These are phyloP conservation scores for Brachyhypopomus occidentalis DNA, from an alignment of 2,113 vertebrate genomes.

Conservation along the genomic window DNA sequence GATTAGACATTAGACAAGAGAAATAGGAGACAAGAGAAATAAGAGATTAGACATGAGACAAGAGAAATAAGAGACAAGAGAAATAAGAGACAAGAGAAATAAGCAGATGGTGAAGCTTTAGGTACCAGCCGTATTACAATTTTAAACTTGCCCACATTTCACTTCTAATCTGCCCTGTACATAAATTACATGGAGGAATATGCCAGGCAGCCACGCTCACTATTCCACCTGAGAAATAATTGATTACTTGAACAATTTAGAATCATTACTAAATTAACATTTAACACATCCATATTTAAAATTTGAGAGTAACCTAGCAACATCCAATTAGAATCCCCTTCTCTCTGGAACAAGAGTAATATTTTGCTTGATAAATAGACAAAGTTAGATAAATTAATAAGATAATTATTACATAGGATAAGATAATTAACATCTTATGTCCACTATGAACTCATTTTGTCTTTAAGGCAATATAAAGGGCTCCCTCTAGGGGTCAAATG, in stretches of 20 bases:
- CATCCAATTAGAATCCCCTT: slow-evolving; percentile 29
- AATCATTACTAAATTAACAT: slow-evolving; percentile 28
- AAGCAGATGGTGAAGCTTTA: slow-evolving; percentile 33
- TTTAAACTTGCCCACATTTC: slow-evolving; percentile 28
- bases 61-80: too few species aligned
- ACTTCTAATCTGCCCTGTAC: slow-evolving; percentile 18
- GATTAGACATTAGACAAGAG: slow-evolving; percentile 52
- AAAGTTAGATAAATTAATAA: slow-evolving; percentile 16
- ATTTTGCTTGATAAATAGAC: slow-evolving; percentile 31
- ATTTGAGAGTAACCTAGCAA: slow-evolving; percentile 47
- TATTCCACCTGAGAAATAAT: slow-evolving; percentile 31
- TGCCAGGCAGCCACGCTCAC: not conserved
- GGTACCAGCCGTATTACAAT: slow-evolving; percentile 23
- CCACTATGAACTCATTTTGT: slow-evolving; percentile 54
- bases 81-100: not conserved
- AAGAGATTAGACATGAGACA: too few species aligned
- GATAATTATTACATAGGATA: too few species aligned
- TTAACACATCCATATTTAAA: slow-evolving; percentile 43
- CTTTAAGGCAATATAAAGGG: slow-evolving; percentile 44
- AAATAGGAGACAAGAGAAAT: not conserved
- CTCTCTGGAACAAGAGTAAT: slow-evolving; percentile 30
- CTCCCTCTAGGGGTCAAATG: slow-evolving; percentile 50
- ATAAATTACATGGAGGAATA: slow-evolving; percentile 21
- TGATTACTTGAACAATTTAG: slow-evolving; percentile 12
- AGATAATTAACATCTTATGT: slow-evolving; percentile 30